Evolutionary conservation across 2,113 vertebrate species (phyloP).

Genomic region (Atherinomorus stipes): DNA sequence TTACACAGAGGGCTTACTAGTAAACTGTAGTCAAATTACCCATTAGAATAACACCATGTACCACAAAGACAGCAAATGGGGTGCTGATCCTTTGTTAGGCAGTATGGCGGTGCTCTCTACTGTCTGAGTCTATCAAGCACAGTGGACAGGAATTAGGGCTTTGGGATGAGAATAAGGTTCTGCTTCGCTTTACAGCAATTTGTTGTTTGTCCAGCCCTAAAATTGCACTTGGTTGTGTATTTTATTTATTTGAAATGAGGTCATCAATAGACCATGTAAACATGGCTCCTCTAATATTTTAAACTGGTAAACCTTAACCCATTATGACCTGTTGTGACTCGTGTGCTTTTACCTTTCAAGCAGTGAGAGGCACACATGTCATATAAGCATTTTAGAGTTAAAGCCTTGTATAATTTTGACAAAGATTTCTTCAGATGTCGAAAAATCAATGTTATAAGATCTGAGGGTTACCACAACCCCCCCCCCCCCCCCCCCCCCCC

Average conservation of each 20-base stretch:
- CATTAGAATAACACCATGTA: not conserved
- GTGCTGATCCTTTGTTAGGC: not conserved
- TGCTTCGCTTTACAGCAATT: conserved; percentile 11
- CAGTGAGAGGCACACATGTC: not conserved
- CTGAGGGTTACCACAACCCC: not conserved
- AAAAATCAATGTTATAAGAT: no score
- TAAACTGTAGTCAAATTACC: not conserved
- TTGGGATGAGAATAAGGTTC: not conserved
- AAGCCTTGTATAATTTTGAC: not conserved
- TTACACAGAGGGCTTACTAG: no score
- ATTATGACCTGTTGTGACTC: not conserved
- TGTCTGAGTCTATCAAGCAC: not conserved
- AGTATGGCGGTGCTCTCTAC: conserved; percentile 44
- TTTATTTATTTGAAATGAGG: not conserved
- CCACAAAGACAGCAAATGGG: no score
- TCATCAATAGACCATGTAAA: not conserved
- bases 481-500: no score
- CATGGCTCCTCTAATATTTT: conserved; percentile 4
- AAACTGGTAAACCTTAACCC: conserved; percentile 2
- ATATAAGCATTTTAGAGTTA: not conserved
- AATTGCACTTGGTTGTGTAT: conserved; percentile 4
- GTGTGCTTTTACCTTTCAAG: not conserved
- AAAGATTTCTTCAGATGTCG: not conserved
- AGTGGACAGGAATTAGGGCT: not conserved
- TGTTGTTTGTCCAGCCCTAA: conserved; percentile 5